Evolutionary conservation across 2,888 invertebrate species (phyloP).

Genomic region (Drosophila seclusa): DNA sequence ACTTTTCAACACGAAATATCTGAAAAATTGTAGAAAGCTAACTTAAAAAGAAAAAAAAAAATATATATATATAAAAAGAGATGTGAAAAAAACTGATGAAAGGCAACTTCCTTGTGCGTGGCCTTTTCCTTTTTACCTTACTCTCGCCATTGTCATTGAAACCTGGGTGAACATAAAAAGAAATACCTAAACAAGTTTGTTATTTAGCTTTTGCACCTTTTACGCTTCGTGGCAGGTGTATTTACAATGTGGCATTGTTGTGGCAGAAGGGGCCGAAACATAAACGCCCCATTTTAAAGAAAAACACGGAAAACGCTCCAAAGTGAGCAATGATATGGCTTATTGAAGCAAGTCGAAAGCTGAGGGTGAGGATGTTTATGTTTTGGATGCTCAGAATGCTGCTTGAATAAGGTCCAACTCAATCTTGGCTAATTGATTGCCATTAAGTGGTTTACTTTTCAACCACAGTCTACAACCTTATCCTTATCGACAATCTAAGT

Average conservation of each 20-base stretch:
- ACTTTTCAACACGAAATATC: conserved; percentile 68
- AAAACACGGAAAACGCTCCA: conserved; percentile 20
- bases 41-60: conserved; percentile 22
- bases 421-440: conserved; percentile 75
- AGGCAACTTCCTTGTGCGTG: conserved; percentile 76
- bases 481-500: conserved; percentile 37
- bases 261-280: conserved; percentile 19
- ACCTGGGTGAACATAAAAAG: conserved; percentile 57
- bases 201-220: conserved; percentile 77
- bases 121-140: conserved; percentile 66
- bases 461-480: conserved; percentile 10
- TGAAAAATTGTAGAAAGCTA: conserved; percentile 27
- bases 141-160: conserved; percentile 71
- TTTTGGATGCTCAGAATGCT: conserved; percentile 16
- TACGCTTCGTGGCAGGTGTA: conserved; percentile 45
- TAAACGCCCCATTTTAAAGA: conserved; percentile 36
- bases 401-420: conserved; percentile 46
- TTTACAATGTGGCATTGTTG: conserved; percentile 60
- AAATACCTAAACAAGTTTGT: conserved; percentile 75
- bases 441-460: conserved; percentile 66
- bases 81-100: conserved; percentile 57
- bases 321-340: conserved; percentile 43
- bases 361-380: conserved; percentile 33
- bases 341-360: conserved; percentile 14
- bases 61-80: not conserved